These are phyloP conservation scores for Pseudolycoriella hygida DNA, from an alignment of 2,888 invertebrate species.

Conservation along the genomic window DNA sequence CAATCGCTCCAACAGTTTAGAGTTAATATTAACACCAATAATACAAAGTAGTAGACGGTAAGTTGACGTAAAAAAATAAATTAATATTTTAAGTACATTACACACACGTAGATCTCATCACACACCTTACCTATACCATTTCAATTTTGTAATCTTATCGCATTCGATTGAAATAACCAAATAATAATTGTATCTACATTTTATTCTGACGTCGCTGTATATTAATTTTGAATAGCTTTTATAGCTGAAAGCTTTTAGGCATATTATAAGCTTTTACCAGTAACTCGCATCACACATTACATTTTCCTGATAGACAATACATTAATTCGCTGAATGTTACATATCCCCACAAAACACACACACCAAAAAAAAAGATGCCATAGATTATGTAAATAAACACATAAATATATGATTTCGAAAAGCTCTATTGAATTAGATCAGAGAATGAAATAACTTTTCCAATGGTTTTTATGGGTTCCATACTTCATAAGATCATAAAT, in stretches of 20 bases:
- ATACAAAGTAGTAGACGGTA: slow-evolving; percentile 33
- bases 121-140: no score
- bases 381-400: slow-evolving; percentile 1
- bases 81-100: no score
- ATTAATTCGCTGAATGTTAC: neutral
- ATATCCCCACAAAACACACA: neutral
- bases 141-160: no score
- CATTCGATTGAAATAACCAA: no score
- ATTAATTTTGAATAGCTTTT: neutral
- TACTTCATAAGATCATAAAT: no score
- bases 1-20: slow-evolving; percentile 31
- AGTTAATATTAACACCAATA: slow-evolving; percentile 32
- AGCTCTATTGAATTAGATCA: neutral
- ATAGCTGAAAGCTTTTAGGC: neutral
- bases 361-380: neutral
- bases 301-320: no score
- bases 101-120: no score
- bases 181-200: no score
- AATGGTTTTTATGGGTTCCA: no score
- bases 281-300: neutral
- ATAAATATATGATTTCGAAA: neutral
- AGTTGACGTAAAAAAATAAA: slow-evolving; percentile 18
- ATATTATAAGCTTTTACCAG: neutral
- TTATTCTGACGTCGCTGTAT: neutral
- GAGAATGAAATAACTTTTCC: neutral